phyloP scores from a whole-genome alignment of 1,140 invertebrate species.

The Lepidurus arcticus region DNA sequence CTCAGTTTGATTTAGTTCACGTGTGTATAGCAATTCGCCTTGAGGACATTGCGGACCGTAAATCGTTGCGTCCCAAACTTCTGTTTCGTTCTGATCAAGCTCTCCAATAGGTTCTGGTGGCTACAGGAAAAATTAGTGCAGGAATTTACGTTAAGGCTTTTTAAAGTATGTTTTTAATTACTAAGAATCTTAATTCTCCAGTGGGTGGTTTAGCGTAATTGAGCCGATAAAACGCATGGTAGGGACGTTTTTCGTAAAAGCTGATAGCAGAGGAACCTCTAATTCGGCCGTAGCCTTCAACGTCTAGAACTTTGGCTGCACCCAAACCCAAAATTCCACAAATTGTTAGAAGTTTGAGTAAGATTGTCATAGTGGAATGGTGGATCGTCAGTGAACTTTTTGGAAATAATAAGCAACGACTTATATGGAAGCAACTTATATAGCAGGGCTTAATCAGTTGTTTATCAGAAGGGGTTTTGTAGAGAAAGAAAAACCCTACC shows the following conservation, averaged over 20 bases:
- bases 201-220: slow-evolving; percentile 4
- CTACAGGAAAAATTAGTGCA: not conserved
- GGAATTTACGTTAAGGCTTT: not conserved
- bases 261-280: not conserved
- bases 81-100: not conserved
- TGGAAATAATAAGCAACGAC: not conserved
- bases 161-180: not conserved
- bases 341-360: not conserved
- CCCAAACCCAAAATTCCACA: not conserved
- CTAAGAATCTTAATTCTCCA: not conserved
- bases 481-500: too few species aligned
- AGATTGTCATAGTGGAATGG: not conserved
- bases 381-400: not conserved
- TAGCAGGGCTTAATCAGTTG: too few species aligned
- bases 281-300: not conserved
- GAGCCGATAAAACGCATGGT: slow-evolving; percentile 5
- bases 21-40: not conserved
- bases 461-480: too few species aligned
- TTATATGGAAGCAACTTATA: too few species aligned
- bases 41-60: slow-evolving; percentile 29
- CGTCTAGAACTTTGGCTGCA: not conserved
- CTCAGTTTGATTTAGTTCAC: not conserved
- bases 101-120: slow-evolving; percentile 28
- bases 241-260: not conserved
- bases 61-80: slow-evolving; percentile 8